A percentile compares a stretch with the other conserved stretches of the same genome.
Conservation (phyloP, 2,797 vertebrate species). For the Hydrocynus forskahlii region DNA sequence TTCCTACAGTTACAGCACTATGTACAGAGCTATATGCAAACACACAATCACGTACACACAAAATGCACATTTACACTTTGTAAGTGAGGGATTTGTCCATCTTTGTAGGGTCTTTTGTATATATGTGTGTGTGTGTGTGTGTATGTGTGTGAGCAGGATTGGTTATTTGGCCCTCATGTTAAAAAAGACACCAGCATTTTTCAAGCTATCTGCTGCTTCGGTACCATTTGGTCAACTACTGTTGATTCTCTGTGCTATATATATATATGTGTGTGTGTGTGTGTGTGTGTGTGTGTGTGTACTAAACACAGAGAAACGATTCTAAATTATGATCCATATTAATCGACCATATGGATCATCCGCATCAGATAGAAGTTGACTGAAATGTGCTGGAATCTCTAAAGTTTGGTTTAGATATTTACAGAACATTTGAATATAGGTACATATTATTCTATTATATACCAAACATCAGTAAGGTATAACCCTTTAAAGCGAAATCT, state of each 20-base stretch:
- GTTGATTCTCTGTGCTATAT: neutral
- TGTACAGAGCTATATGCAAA: constrained; percentile 40
- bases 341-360: neutral
- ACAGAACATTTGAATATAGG: constrained; percentile 40
- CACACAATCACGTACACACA: constrained; percentile 7
- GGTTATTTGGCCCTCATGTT: constrained; percentile 10
- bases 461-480: constrained; percentile 34
- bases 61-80: neutral
- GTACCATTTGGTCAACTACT: neutral
- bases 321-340: neutral
- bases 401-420: constrained; percentile 16
- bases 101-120: neutral
- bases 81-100: neutral
- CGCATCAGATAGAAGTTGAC: neutral
- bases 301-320: neutral
- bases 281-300: too few relatives aligned
- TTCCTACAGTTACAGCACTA: constrained; percentile 78
- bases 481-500: constrained; percentile 19
- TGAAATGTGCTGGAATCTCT: neutral
- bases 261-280: too few relatives aligned
- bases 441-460: constrained; percentile 39
- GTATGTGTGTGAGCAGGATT: neutral
- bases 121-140: neutral
- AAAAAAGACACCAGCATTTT: neutral
- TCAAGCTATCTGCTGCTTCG: neutral